Evolutionary conservation across 2,797 vertebrate species (phyloP).

Genomic region (Delichon dasypus): DNA sequence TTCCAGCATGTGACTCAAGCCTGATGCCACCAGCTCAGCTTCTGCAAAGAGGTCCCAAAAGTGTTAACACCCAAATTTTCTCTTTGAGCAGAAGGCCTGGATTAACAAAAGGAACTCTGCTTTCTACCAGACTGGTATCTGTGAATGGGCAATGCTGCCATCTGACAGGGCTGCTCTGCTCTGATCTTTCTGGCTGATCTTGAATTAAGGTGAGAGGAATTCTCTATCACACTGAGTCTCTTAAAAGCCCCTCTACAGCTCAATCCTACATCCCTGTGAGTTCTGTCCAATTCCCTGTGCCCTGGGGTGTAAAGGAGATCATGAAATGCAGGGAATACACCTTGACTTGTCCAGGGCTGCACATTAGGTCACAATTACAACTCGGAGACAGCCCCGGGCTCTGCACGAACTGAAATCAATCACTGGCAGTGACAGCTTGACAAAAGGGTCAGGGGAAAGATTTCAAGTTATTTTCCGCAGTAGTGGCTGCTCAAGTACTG

Average conservation of each 20-base stretch:
- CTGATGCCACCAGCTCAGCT: neutral
- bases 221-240: neutral
- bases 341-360: neutral
- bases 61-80: neutral
- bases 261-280: accelerated
- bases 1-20: neutral
- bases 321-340: neutral
- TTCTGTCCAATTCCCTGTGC: neutral
- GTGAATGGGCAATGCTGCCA: neutral
- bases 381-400: neutral
- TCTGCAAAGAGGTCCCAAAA: neutral
- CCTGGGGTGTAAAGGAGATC: neutral
- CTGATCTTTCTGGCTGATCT: neutral
- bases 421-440: neutral
- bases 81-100: neutral
- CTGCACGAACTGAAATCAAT: neutral
- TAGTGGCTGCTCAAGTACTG: neutral
- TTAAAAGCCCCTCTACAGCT: neutral
- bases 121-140: neutral
- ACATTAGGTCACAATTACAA: neutral
- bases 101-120: neutral
- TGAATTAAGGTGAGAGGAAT: neutral
- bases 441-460: neutral
- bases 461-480: neutral
- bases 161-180: neutral